Evolutionary conservation across 2,797 vertebrate genomes (phyloP), one percentile per base, ranked within the genome.

Genomic region (Pangasius mekongensis): DNA sequence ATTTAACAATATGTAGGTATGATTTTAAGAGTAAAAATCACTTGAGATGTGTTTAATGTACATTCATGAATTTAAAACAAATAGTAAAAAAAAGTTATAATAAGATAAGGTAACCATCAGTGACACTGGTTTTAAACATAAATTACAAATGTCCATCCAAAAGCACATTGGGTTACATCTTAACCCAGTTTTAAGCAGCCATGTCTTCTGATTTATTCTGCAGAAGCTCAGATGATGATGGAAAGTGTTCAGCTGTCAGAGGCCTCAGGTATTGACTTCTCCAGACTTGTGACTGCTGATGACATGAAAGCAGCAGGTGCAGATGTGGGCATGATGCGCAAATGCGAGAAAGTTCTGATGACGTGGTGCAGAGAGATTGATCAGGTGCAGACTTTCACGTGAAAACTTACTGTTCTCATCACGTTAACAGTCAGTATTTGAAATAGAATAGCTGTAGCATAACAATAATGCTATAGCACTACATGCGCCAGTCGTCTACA

Each of bases 321-420:
- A 82, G 95, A 95, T 90, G 85, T 90, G 3, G 95, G 96, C 24
- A 93, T 81, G 27, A 91, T 97, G 91, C 91, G 87, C 69, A 94
- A 94, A 49, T 92, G 97, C 18, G 97, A 97, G 86, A 95, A 96
- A 27, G 91, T 95, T 83, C 91, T 98, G 89, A 95, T 93, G 94
- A 91, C 94, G 24, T 97, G 97, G 97, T 96, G 95, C 90, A 96
- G 92, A 81, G 95, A 97, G 95, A 97, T 97, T 14, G 95, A 97
- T 83, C 92, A 93, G 93, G 97, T 97, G 20, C 43, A 54, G n/a
- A 30, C n/a, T 54, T 69, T 64, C 20, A 43, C 22, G 4, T 52
- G 24, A 78, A 13, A 54, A 78, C 8, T 81, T 43, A 54, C 24
- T 3, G 3, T 36, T 39, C 2, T 71, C 33, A 71, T 30, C 1